Base-by-base conservation (phyloP, 64 coral and sea anemone species). In the Stichodactyla helianthus region DNA sequence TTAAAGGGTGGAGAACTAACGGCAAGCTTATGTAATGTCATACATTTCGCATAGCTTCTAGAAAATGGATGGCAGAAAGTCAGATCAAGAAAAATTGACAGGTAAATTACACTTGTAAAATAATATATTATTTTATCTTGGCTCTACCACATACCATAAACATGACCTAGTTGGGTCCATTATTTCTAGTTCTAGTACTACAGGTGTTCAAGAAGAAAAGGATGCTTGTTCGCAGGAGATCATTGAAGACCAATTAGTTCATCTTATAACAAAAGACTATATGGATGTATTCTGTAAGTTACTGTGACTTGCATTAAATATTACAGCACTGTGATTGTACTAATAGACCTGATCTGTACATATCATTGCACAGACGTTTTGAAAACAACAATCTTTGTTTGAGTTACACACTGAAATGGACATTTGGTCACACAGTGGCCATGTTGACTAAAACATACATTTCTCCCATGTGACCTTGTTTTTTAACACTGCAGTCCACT, bases 51-150 rank as follows among this genome's bases (percentile, higher is more conserved):
- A 76, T n/a, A 95, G 94, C 88, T 87, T 58, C 85, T 96, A 67
- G 94, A 96, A 87, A 88, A 88, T 71, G 91, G 93, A 62, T 96
- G 94, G 94, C 88, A 90, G 17, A 86, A 83, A 52, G 94, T 96
- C n/a, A 71, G 82, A 56, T 50, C 82, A 51, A 85, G 88, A 62
- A 91, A 93, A 85, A 89, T 83, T 59, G 94, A 82, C 50, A 96
- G 94, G 94, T 96, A 90, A 35, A 74, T 31, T 12, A 19, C 62
- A 27, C 58, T 50, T 16, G 2, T 74, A 3, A 74, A 74, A 27
- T 0, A 31, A 27, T 74, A 74, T 44, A 44, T 44, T 44, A 3
- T 44, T 44, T 44, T 44, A 44, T 31, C 25, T 71, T 71, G 5
- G 0, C 65, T 7, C 0, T 6, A 71, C 20, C 20, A 71, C 7